These are phyloP conservation scores for Hafferia zeledoni DNA, from an alignment of 2,797 vertebrate species.

Conservation along the genomic window DNA sequence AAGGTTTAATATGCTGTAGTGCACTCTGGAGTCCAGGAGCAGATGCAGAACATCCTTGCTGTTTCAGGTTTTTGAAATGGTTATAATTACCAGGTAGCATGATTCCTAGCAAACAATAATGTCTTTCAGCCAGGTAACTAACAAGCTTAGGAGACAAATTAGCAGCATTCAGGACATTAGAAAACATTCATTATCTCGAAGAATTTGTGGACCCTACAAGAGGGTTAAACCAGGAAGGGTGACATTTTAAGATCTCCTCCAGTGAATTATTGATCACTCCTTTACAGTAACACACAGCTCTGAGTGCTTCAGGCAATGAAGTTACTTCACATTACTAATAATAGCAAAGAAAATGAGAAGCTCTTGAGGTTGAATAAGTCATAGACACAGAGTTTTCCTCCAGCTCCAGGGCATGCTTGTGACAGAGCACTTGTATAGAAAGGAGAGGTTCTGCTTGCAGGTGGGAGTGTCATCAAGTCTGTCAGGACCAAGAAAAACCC, in stretches of 20 bases:
- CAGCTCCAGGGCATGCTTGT: background rate
- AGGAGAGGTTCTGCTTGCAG: background rate
- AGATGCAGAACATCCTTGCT: background rate
- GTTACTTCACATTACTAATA: background rate
- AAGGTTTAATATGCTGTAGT: background rate
- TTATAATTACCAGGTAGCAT: background rate
- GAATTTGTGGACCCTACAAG: background rate
- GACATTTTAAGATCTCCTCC: background rate
- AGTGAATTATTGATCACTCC: slow-evolving; percentile 32
- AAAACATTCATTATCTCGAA: background rate
- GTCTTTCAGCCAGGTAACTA: background rate
- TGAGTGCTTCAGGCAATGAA: background rate
- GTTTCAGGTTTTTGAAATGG: background rate
- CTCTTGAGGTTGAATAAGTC: background rate
- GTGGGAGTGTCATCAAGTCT: background rate
- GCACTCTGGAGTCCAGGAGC: background rate
- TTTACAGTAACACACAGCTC: background rate
- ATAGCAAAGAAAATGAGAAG: background rate
- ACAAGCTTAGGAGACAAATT: background rate
- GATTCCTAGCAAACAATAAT: background rate
- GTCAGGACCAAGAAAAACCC: background rate
- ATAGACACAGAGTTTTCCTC: background rate
- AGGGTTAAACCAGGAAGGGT: background rate
- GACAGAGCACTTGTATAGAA: background rate
- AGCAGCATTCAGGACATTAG: background rate